Evolutionary conservation across 2,888 invertebrate genomes (phyloP), one percentile per base, ranked within the genome.

Genomic region (Ischnus inquisitorius): DNA sequence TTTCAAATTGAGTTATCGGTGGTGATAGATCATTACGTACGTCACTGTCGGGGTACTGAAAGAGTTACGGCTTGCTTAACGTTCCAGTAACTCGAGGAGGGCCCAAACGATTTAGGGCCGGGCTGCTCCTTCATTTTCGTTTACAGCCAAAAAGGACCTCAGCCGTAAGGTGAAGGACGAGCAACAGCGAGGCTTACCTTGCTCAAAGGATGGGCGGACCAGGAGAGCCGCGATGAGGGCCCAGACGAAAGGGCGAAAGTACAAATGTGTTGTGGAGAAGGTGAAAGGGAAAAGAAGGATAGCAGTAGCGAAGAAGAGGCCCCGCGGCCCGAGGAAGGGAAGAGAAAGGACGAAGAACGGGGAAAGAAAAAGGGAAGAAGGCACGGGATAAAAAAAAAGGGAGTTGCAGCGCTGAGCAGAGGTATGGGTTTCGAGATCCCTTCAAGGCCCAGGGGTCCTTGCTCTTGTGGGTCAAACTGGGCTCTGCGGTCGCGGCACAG

Each of bases 401-500:
- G 85, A 88, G 76, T 60, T 68, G 69, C 60, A 10, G 60, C 54
- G 79, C 84, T 62, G 81, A 78, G 88, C 85, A 88, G 80, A 57
- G 80, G 68, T 68, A 69, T 60, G 79, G 80, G 76, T 54, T 86
- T 75, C 65, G 85, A 86, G 88, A 89, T 88, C 89, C 88, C 90
- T 90, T 91, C 92, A 92, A 92, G 92, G 92, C 89, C 92, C 90
- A 90, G 88, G 91, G 92, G 92, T 92, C 92, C 90, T 92, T 92
- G 92, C 92, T 91, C 92, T 90, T 91, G 89, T 84, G 88, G 90
- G 90, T 90, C 91, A 91, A 75, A 83, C 69, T 41, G 77, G 51
- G 75, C 28, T 80, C 67, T 72, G 48, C 48, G 39, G 57, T 71
- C 51, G 51, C 46, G 67, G 51, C 86, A 83, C 89, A 87, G 90